Conservation (phyloP, 2,888 invertebrate genomes). For the Patella depressa region DNA sequence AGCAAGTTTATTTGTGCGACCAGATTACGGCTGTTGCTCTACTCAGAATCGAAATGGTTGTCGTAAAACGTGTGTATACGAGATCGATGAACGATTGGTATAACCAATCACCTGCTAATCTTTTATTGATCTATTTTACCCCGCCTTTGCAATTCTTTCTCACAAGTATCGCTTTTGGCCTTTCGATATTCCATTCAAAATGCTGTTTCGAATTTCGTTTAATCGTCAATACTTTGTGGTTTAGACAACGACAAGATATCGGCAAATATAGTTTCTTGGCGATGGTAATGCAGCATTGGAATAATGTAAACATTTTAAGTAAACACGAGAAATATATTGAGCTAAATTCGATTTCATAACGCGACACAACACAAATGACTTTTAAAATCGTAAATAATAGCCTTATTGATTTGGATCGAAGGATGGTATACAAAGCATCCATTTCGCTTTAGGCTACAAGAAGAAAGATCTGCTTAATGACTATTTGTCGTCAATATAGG, state of each 20-base stretch:
- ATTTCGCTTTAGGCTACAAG: not conserved
- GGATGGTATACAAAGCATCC: no score
- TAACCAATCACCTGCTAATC: conserved; percentile 5
- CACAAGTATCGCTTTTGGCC: no score
- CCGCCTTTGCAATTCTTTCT: conserved; percentile 4
- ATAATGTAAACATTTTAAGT: not conserved
- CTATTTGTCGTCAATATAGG: not conserved
- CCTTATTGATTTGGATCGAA: no score
- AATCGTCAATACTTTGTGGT: no score
- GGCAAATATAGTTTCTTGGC: not conserved
- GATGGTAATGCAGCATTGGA: not conserved
- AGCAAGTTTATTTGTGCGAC: no score
- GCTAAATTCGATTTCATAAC: not conserved
- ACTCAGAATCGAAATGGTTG: not conserved
- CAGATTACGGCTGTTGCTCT: not conserved
- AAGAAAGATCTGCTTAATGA: not conserved
- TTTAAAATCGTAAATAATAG: not conserved
- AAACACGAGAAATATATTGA: not conserved
- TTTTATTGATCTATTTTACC: not conserved
- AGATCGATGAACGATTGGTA: not conserved
- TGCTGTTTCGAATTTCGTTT: no score
- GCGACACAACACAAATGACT: not conserved
- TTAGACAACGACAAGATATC: not conserved
- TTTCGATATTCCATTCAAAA: no score
- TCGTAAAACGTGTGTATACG: not conserved